Percentiles rank a stretch among this genome's conserved stretches.
Conservation (phyloP, 2,888 invertebrate species). For the Chamaedrilus cognettii region DNA sequence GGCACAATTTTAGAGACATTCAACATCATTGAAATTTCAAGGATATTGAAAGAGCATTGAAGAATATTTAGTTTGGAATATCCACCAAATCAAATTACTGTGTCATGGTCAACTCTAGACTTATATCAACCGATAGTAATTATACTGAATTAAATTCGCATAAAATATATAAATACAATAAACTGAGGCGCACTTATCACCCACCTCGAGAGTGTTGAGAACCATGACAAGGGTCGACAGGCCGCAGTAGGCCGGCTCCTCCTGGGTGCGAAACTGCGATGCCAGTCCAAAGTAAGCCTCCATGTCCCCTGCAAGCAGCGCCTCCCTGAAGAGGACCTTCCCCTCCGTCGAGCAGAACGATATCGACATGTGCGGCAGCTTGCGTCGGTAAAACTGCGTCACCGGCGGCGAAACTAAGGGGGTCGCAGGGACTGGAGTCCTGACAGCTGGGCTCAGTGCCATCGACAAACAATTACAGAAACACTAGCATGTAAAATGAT, state of each 20-base stretch:
- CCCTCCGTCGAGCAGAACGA: constrained; percentile 55
- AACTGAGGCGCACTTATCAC: no score
- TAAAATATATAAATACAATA: not conserved
- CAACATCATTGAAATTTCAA: no score
- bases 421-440: not conserved
- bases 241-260: constrained; percentile 61
- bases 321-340: constrained; percentile 52
- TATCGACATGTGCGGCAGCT: constrained; percentile 55
- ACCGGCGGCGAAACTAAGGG: not conserved
- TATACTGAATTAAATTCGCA: constrained; percentile 40
- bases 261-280: constrained; percentile 59
- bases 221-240: constrained; percentile 58
- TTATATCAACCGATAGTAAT: no score
- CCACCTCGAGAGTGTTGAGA: constrained; percentile 58
- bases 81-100: no score
- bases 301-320: constrained; percentile 51
- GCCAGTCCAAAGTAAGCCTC: constrained; percentile 58
- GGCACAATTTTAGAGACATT: no score
- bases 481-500: no score
- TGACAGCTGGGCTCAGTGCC: no score
- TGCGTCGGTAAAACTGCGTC: constrained; percentile 47
- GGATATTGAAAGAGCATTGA: no score
- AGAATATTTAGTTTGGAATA: no score
- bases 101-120: no score
- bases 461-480: no score